These are phyloP conservation scores for Drosophila paulistorum DNA, from an alignment of 1,140 invertebrate species.

Conservation along the genomic window DNA sequence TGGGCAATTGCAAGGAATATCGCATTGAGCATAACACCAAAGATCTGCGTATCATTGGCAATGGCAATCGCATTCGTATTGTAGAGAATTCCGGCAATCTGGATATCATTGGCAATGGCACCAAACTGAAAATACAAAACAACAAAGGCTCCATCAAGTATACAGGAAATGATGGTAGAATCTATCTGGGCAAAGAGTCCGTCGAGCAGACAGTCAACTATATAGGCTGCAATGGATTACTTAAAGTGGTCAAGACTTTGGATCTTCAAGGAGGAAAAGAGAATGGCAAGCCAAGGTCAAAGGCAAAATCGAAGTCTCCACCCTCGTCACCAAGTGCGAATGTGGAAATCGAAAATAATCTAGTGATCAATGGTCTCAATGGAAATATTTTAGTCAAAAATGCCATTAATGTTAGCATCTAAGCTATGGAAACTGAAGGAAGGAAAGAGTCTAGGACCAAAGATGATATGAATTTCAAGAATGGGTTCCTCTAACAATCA, in stretches of 20 bases:
- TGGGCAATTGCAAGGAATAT: constrained; percentile 78
- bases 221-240: constrained; percentile 72
- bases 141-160: constrained; percentile 68
- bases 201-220: constrained; percentile 69
- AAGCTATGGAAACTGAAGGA: not conserved
- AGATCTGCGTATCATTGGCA: constrained; percentile 74
- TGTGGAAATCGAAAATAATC: constrained; percentile 60
- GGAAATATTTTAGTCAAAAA: constrained; percentile 79
- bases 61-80: constrained; percentile 73
- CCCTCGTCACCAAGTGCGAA: not conserved
- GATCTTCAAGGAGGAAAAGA: constrained; percentile 36
- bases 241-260: constrained; percentile 73
- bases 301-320: constrained; percentile 19
- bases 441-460: constrained; percentile 30
- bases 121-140: constrained; percentile 66
- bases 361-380: constrained; percentile 48
- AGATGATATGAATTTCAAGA: constrained; percentile 36
- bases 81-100: constrained; percentile 59
- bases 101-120: constrained; percentile 72
- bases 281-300: constrained; percentile 40
- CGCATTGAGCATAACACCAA: constrained; percentile 70
- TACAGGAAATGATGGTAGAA: constrained; percentile 76
- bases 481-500: constrained; percentile 37
- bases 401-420: constrained; percentile 76
- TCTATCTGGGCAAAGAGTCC: constrained; percentile 71